Conservation (phyloP, 2,888 invertebrate genomes). For the Cheilosia grossa region DNA sequence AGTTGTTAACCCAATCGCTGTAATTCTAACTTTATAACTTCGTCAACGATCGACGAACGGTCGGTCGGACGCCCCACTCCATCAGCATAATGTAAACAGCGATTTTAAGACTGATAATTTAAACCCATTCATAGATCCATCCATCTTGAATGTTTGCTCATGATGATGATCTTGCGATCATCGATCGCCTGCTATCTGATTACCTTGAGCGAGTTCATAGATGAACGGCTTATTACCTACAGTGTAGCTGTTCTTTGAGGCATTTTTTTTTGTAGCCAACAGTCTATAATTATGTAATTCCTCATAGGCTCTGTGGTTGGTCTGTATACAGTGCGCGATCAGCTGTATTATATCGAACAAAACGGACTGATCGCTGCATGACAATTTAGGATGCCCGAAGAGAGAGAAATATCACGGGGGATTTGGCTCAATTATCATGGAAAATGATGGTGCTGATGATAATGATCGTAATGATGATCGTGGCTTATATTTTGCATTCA, state of each 20-base stretch:
- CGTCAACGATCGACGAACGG: conserved; percentile 42
- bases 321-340: conserved; percentile 73
- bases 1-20: not conserved
- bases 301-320: conserved; percentile 81
- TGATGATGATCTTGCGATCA: conserved; percentile 66
- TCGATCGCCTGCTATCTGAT: conserved; percentile 30
- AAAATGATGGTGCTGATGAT: conserved; percentile 28
- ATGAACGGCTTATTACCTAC: conserved; percentile 28
- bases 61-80: conserved; percentile 43
- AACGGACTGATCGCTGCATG: conserved; percentile 44
- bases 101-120: conserved; percentile 62
- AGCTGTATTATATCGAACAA: conserved; percentile 36
- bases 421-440: conserved; percentile 56
- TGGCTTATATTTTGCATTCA: conserved; percentile 42
- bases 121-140: conserved; percentile 67
- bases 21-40: conserved; percentile 16
- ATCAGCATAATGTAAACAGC: conserved; percentile 61
- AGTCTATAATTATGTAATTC: conserved; percentile 82
- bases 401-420: conserved; percentile 28
- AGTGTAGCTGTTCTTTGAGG: conserved; percentile 25
- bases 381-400: conserved; percentile 49
- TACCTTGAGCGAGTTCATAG: conserved; percentile 49
- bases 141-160: conserved; percentile 66
- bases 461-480: conserved; percentile 41
- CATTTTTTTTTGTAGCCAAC: conserved; percentile 25